Percentiles rank a stretch among this genome's conserved stretches.
These are phyloP conservation scores for Graphium colonna DNA, from an alignment of 2,888 invertebrate genomes.

Conservation along the genomic window DNA sequence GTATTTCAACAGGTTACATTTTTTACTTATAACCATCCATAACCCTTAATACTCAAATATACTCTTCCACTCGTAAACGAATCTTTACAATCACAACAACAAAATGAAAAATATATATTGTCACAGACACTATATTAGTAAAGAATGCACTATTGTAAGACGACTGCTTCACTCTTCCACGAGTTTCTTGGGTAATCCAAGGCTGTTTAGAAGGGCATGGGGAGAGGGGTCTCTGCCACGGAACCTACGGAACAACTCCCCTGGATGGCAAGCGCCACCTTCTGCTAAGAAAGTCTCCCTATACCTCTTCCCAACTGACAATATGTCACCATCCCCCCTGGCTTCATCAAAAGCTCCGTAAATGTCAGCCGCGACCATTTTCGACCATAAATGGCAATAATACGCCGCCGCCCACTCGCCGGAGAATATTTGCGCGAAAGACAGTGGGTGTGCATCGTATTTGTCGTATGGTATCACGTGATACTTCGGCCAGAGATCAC, in stretches of 20 bases:
- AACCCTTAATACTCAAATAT: too few species aligned
- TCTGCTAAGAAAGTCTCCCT: constrained; percentile 90
- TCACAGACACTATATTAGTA: not conserved
- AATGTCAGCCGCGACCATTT: constrained; percentile 94
- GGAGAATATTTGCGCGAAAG: constrained; percentile 90
- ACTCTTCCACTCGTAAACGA: too few species aligned
- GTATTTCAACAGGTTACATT: too few species aligned
- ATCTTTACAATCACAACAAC: too few species aligned
- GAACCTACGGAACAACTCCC: constrained; percentile 93
- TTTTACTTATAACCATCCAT: too few species aligned
- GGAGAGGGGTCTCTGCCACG: constrained; percentile 95
- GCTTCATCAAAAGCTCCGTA: constrained; percentile 91
- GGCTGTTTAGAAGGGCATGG: constrained; percentile 86
- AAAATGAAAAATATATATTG: not conserved
- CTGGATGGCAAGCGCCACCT: constrained; percentile 90
- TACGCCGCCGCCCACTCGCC: constrained; percentile 93
- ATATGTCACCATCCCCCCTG: constrained; percentile 70
- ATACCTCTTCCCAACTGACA: constrained; percentile 84
- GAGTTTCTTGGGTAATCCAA: constrained; percentile 73
- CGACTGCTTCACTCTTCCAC: constrained; percentile 45
- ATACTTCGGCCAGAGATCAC: constrained; percentile 89
- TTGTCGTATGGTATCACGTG: constrained; percentile 87
- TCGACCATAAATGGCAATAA: constrained; percentile 92
- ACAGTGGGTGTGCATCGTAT: constrained; percentile 91
- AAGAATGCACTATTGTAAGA: constrained; percentile 14